A percentile compares a stretch with the other conserved stretches of the same genome.
These are phyloP conservation scores for Tetragonisca angustula DNA, from an alignment of 2,888 invertebrate species.

Conservation along the genomic window DNA sequence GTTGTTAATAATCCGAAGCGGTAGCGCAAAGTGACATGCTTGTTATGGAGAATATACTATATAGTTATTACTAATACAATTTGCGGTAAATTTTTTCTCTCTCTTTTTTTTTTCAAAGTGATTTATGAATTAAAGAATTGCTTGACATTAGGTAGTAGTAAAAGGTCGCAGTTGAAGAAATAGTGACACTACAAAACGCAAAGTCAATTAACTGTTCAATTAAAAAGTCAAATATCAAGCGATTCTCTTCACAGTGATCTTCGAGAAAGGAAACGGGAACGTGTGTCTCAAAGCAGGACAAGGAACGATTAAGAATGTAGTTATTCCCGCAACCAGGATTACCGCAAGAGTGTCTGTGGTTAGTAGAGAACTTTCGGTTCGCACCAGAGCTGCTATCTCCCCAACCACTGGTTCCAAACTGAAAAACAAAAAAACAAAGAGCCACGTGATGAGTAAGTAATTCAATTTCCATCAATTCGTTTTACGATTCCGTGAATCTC, in stretches of 20 bases:
- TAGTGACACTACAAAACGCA: background rate
- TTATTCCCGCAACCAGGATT: constrained; percentile 84
- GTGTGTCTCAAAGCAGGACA: constrained; percentile 69
- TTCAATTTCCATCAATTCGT: background rate
- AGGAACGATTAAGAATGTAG: constrained; percentile 80
- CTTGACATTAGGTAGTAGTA: background rate
- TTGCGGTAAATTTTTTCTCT: constrained; percentile 23
- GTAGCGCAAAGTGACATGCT: constrained; percentile 60
- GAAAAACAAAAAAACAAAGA: constrained; percentile 71
- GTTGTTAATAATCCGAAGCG: constrained; percentile 53
- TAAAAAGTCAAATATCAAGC: constrained; percentile 30
- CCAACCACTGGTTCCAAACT: constrained; percentile 83
- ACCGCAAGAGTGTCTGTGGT: constrained; percentile 84
- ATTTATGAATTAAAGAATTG: constrained; percentile 35
- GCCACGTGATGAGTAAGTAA: constrained; percentile 30
- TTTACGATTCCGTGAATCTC: background rate
- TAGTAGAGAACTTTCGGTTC: constrained; percentile 84
- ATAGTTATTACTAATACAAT: constrained; percentile 30
- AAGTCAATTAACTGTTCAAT: background rate
- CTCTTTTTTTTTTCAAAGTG: constrained; percentile 16
- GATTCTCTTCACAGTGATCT: constrained; percentile 36
- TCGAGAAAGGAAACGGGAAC: constrained; percentile 12
- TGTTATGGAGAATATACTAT: constrained; percentile 53
- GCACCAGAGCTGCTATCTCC: constrained; percentile 84
- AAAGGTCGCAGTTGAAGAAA: background rate